These are phyloP conservation scores for Drosophila bocki DNA, from an alignment of 1,140 invertebrate species.

Conservation along the genomic window DNA sequence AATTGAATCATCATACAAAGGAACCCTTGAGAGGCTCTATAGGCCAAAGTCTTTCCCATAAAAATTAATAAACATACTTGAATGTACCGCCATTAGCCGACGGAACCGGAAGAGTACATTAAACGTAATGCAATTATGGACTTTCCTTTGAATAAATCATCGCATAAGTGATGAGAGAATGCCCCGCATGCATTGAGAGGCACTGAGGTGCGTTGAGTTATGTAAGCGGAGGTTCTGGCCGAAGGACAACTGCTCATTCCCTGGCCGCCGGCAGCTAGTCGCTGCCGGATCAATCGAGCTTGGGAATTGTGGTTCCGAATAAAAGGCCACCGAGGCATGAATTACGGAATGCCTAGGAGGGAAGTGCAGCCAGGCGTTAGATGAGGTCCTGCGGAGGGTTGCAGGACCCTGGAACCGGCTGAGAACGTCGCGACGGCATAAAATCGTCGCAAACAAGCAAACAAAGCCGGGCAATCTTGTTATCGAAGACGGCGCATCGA, in stretches of 20 bases:
- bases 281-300: constrained; percentile 54
- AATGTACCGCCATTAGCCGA: constrained; percentile 8
- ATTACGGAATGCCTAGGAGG: constrained; percentile 51
- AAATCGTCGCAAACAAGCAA: constrained; percentile 65
- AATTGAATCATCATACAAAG: constrained; percentile 4
- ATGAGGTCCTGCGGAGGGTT: constrained; percentile 58
- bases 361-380: constrained; percentile 70
- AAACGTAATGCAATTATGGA: constrained; percentile 45
- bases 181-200: constrained; percentile 22
- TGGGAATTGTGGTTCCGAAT: constrained; percentile 68
- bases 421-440: constrained; percentile 9
- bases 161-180: constrained; percentile 32
- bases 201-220: constrained; percentile 33
- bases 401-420: constrained; percentile 6
- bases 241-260: constrained; percentile 45
- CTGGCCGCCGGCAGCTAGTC: not conserved
- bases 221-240: constrained; percentile 22
- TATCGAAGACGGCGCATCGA: constrained; percentile 55
- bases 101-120: constrained; percentile 17
- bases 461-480: constrained; percentile 69
- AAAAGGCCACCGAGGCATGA: constrained; percentile 59
- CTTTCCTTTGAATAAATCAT: constrained; percentile 42
- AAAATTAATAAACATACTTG: constrained; percentile 7
- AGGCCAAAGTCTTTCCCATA: not conserved
- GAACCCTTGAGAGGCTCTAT: too few relatives aligned